A percentile compares a stretch with the other conserved stretches of the same genome.
phyloP scores from a whole-genome alignment of 2,888 invertebrate genomes.

The Heliconius sara region DNA sequence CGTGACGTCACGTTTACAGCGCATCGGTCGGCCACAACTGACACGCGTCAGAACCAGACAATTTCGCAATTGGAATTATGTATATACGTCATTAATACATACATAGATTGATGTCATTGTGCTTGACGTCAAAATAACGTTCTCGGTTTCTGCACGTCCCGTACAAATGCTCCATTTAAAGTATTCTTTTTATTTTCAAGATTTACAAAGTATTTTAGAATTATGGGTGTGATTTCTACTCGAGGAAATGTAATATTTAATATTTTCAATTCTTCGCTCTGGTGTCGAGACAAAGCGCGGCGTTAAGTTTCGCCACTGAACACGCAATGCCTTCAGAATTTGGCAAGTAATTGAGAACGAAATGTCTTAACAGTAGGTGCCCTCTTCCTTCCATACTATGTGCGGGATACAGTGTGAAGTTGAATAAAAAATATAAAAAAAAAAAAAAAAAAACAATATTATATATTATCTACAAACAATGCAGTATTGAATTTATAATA shows the following conservation, averaged over 20 bases:
- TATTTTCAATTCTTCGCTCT: too few species aligned
- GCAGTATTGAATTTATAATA: background rate
- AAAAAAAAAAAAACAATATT: too few species aligned
- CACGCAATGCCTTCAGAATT: too few species aligned
- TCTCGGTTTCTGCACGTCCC: background rate
- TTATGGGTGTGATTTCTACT: too few species aligned
- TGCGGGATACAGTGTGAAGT: background rate
- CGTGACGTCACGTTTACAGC: slow-evolving; percentile 58
- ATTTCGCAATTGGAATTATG: slow-evolving; percentile 52
- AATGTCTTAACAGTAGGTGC: too few species aligned
- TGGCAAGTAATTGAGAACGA: too few species aligned
- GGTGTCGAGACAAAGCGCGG: too few species aligned
- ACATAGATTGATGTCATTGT: slow-evolving; percentile 2
- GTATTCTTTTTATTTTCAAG: background rate
- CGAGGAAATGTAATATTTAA: too few species aligned
- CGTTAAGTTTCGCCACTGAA: too few species aligned
- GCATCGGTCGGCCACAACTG: slow-evolving; percentile 59
- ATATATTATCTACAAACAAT: too few species aligned
- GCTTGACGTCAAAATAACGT: background rate
- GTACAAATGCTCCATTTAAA: background rate
- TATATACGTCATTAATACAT: slow-evolving; percentile 20
- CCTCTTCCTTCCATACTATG: too few species aligned
- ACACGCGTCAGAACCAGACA: slow-evolving; percentile 54
- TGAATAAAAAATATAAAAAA: background rate
- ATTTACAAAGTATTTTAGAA: background rate